A percentile compares a stretch with the other conserved stretches of the same genome.
These are phyloP conservation scores for Pycnonotus jocosus DNA, from an alignment of 2,113 vertebrate species.

Conservation along the genomic window DNA sequence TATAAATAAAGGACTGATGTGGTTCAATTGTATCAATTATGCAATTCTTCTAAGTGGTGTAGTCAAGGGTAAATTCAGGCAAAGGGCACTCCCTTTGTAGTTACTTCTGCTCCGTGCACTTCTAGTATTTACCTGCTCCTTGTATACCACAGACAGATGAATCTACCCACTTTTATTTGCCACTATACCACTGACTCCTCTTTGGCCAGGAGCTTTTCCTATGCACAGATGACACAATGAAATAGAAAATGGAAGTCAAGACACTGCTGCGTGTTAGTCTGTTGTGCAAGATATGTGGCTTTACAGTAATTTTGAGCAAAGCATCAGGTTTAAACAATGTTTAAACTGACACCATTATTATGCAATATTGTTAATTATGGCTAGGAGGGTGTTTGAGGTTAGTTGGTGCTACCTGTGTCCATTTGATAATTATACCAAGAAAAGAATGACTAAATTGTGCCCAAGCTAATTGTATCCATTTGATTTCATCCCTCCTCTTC, in stretches of 20 bases:
- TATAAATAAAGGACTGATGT: slow-evolving; percentile 59
- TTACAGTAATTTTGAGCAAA: slow-evolving; percentile 24
- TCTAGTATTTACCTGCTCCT: slow-evolving; percentile 15
- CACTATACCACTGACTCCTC: background rate
- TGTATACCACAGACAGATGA: slow-evolving; percentile 5
- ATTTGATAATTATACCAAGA: slow-evolving; percentile 44
- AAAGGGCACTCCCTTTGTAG: slow-evolving; percentile 48
- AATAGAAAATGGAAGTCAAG: slow-evolving; percentile 44
- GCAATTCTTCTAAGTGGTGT: slow-evolving; percentile 44
- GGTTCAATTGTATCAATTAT: slow-evolving; percentile 62
- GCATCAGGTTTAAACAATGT: slow-evolving; percentile 29
- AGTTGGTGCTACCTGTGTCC: slow-evolving; percentile 48
- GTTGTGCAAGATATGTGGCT: slow-evolving; percentile 45
- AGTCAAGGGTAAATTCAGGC: slow-evolving; percentile 28
- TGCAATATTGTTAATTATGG: slow-evolving; percentile 55
- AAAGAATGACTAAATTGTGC: slow-evolving; percentile 43
- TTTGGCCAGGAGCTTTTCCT: slow-evolving; percentile 30
- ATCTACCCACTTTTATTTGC: slow-evolving; percentile 13
- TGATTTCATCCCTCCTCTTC: slow-evolving; percentile 4
- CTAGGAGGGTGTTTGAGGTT: slow-evolving; percentile 49
- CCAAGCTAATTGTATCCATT: slow-evolving; percentile 51
- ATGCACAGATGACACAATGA: background rate
- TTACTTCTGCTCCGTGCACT: background rate
- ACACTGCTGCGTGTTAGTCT: background rate
- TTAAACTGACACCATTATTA: slow-evolving; percentile 55